Percentiles rank a stretch among this genome's conserved stretches.
phyloP scores from a whole-genome alignment of 2,113 vertebrate species.

The Cavia aperea region DNA sequence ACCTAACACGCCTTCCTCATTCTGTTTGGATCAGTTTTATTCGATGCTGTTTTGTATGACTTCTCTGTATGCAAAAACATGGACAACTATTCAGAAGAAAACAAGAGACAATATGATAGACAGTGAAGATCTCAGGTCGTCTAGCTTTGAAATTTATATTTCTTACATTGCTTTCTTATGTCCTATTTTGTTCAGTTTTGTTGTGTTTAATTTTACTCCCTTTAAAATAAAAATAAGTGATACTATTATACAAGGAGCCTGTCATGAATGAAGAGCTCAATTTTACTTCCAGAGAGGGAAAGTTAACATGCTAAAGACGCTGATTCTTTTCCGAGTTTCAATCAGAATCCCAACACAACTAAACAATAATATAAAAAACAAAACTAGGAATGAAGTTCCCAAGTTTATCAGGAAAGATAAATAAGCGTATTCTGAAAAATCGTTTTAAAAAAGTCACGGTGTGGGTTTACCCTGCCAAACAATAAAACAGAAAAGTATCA shows the following conservation, averaged over 20 bases:
- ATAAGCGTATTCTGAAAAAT: background rate
- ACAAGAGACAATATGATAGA: no score
- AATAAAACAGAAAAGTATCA: background rate
- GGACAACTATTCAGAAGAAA: no score
- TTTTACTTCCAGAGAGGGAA: background rate
- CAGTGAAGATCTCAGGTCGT: no score
- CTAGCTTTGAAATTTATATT: no score
- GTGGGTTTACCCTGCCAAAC: background rate
- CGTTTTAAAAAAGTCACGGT: background rate
- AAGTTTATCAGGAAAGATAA: constrained; percentile 15
- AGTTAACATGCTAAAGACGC: background rate
- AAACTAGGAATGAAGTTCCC: background rate
- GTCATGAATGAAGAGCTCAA: background rate
- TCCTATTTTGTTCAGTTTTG: no score
- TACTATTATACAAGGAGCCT: background rate
- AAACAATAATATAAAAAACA: background rate
- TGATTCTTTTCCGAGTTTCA: background rate
- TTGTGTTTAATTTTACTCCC: no score
- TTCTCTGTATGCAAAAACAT: no score
- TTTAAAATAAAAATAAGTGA: no score
- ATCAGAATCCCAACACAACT: background rate
- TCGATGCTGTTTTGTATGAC: no score
- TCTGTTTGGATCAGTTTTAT: no score
- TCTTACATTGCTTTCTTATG: no score
- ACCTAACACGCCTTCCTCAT: no score